These are phyloP conservation scores for Capricornis sumatraensis DNA, from an alignment of 2,113 vertebrate genomes.

Conservation along the genomic window DNA sequence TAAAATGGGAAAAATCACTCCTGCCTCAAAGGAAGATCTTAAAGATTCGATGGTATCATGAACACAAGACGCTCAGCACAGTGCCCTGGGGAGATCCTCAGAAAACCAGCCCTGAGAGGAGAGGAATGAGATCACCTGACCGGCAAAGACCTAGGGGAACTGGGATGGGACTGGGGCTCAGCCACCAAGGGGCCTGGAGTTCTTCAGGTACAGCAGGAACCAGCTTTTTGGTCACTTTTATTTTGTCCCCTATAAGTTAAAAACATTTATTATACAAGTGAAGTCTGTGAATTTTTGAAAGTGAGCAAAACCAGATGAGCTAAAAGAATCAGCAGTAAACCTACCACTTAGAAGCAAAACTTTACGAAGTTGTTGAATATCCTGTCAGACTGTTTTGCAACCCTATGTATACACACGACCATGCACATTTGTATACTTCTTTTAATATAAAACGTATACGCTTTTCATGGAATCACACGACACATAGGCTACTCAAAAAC, in stretches of 20 bases:
- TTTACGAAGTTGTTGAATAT: not conserved
- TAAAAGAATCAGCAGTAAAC: not conserved
- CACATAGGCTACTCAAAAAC: not conserved
- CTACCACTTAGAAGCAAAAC: not conserved
- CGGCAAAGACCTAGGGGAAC: rapidly evolving
- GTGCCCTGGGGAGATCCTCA: not conserved
- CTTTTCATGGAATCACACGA: not conserved
- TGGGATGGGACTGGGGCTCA: not conserved
- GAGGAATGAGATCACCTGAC: no score
- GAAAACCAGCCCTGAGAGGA: not conserved
- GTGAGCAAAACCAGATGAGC: not conserved
- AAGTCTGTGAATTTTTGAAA: not conserved
- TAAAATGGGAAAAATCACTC: not conserved
- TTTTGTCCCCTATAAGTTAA: not conserved
- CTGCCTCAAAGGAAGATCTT: not conserved
- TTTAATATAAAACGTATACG: not conserved
- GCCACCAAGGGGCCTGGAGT: not conserved
- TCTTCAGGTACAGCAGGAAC: not conserved
- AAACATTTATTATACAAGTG: not conserved
- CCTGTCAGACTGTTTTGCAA: not conserved
- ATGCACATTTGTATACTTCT: not conserved
- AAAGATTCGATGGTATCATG: not conserved
- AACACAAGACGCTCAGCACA: not conserved
- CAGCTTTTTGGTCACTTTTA: not conserved
- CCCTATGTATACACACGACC: not conserved